Evolutionary conservation across 2,113 vertebrate species (phyloP), one percentile per base, ranked within the genome.

Genomic region (Toxostoma redivivum): DNA sequence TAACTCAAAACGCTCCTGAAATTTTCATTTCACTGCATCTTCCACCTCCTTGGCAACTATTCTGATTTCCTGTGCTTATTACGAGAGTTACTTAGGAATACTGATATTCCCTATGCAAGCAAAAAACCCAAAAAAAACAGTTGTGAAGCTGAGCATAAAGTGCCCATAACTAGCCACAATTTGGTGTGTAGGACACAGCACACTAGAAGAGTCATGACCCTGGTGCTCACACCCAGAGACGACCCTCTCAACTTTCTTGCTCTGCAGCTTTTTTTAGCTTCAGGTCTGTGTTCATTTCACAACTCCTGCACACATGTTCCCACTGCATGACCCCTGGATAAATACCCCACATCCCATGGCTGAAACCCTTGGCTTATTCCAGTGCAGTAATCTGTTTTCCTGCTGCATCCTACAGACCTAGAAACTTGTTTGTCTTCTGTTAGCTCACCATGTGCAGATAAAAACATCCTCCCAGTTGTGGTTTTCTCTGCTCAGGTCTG

Each of bases 1-100:
- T 67, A 64, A 76, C 48, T 71, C 44, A 45, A 78, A 94, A 86
- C 12, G 74, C 48, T 73, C 48, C 31, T 51, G 25, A 92, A 90
- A 67, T 86, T 88, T 90, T 91, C 17, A 74, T 90, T 95, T 88
- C 65, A 57, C 24, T 67, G 37, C 40, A 71, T 78, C 89, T 94
- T 86, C 83, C 44, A 83, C 40, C 57, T 87, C 16, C 53, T 88
- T 78, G 44, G 77, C 60, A 86, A 88, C 37, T n/a, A 53, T 35
- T 92, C 47, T 53, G 82, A 81, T 44, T 71, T 92, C 60, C 80
- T 88, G 25, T 37, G 87, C 33, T 79, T 73, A 48, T 35, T 42
- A 48, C 11, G 21, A 71, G 72, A 88, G 72, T 84, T 56, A 81
- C 50, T 90, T 53, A 53, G 40, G 56, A 88, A 81, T 42, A 70